Conservation (phyloP, 1,140 invertebrate genomes). For the Scaptodrosophila lebanonensis region DNA sequence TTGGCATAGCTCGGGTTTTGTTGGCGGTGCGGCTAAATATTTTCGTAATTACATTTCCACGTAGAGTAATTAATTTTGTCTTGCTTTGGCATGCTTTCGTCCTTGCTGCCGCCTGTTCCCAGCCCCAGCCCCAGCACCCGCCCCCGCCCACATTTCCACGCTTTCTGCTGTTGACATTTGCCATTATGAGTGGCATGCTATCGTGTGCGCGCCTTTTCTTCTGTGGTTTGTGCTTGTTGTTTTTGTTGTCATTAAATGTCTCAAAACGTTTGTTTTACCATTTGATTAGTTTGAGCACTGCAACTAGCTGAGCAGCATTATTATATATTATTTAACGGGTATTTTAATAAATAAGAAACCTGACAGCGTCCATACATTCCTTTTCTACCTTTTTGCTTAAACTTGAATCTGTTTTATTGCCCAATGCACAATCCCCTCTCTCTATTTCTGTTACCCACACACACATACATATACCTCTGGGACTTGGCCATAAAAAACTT, state of each 20-base stretch:
- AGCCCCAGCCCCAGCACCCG: neutral
- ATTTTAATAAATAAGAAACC: constrained; percentile 7
- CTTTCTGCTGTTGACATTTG: constrained; percentile 67
- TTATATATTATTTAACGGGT: constrained; percentile 61
- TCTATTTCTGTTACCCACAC: constrained; percentile 18
- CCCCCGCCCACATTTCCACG: neutral
- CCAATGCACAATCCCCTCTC: constrained; percentile 8
- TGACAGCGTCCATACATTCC: constrained; percentile 56
- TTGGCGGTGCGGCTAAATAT: constrained; percentile 75
- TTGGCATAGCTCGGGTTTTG: too few species aligned
- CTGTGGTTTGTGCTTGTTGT: too few species aligned
- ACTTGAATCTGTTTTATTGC: constrained; percentile 69
- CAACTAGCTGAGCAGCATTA: constrained; percentile 21
- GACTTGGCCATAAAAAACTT: constrained; percentile 8
- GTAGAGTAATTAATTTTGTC: constrained; percentile 77
- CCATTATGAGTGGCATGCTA: constrained; percentile 70
- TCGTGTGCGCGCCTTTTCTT: too few species aligned
- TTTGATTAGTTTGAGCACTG: constrained; percentile 45
- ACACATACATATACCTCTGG: constrained; percentile 32
- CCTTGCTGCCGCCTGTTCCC: constrained; percentile 2
- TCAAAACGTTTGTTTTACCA: constrained; percentile 27
- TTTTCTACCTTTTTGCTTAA: too few species aligned
- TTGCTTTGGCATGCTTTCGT: constrained; percentile 50
- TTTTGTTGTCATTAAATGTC: constrained; percentile 52
- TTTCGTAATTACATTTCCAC: constrained; percentile 77